A percentile compares a stretch with the other conserved stretches of the same genome.
phyloP scores from a whole-genome alignment of 2,797 vertebrate species.

The Notolabrus celidotus region DNA sequence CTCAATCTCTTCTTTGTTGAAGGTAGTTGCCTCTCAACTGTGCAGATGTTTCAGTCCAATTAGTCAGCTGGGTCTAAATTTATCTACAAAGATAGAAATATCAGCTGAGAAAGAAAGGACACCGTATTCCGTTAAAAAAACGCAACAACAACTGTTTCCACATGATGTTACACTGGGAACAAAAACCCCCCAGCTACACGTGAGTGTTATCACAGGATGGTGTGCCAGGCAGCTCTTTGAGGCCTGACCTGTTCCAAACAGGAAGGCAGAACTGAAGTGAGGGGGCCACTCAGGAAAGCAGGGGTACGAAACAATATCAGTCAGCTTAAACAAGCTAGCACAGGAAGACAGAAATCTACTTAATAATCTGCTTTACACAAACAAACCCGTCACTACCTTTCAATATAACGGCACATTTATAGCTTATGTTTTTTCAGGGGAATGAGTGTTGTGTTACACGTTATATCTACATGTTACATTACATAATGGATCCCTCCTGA shows the following conservation, averaged over 20 bases:
- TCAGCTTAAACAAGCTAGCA: constrained; percentile 37
- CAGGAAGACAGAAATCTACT: constrained; percentile 61
- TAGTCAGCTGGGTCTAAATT: constrained; percentile 14
- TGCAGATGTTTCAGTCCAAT: background rate
- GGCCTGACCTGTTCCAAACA: constrained; percentile 64
- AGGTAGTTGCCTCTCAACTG: no score
- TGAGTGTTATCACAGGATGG: constrained; percentile 64
- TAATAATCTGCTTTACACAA: constrained; percentile 28
- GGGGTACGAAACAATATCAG: constrained; percentile 56
- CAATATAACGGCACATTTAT: constrained; percentile 8
- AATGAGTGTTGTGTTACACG: no score
- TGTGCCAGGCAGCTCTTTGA: constrained; percentile 36
- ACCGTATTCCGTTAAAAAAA: constrained; percentile 27
- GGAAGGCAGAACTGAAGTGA: constrained; percentile 62
- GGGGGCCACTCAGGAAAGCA: constrained; percentile 63
- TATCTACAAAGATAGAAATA: constrained; percentile 31
- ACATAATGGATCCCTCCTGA: background rate
- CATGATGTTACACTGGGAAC: constrained; percentile 37
- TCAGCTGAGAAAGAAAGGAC: constrained; percentile 7
- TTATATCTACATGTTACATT: background rate
- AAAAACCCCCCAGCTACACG: constrained; percentile 53
- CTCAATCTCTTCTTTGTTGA: background rate
- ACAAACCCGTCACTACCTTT: constrained; percentile 1
- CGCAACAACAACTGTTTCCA: constrained; percentile 36
- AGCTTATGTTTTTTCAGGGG: background rate